These are phyloP conservation scores for Morone chrysops DNA, from an alignment of 2,113 vertebrate genomes.

Conservation along the genomic window DNA sequence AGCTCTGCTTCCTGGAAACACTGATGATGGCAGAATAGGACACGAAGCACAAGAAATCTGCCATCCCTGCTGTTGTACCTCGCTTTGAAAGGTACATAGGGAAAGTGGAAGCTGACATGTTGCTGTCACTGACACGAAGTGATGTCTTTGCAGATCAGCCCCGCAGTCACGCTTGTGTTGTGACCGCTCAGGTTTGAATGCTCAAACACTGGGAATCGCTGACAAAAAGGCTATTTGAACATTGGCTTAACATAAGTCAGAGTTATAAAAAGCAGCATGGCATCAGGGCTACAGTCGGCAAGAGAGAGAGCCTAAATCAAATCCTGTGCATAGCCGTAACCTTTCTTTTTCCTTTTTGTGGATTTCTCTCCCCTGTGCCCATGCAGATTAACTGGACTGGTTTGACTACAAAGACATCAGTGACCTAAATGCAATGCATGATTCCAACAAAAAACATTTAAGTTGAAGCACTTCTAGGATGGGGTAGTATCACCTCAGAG, in stretches of 20 bases:
- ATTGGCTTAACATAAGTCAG: slow-evolving; percentile 74
- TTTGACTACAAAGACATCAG: slow-evolving; percentile 59
- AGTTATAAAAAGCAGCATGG: slow-evolving; percentile 73
- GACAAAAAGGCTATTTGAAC: slow-evolving; percentile 75
- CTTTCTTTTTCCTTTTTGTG: slow-evolving; percentile 36
- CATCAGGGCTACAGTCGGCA: slow-evolving; percentile 46
- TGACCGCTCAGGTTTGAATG: slow-evolving; percentile 57
- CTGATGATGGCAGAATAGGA: slow-evolving; percentile 54
- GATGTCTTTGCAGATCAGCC: slow-evolving; percentile 72
- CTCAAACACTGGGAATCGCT: slow-evolving; percentile 47
- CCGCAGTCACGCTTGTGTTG: slow-evolving; percentile 54
- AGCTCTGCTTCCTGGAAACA: slow-evolving; percentile 42
- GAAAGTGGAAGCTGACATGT: slow-evolving; percentile 53
- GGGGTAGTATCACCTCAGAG: slow-evolving; percentile 1
- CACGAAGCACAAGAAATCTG: slow-evolving; percentile 37
- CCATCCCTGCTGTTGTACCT: slow-evolving; percentile 51
- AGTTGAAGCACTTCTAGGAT: slow-evolving; percentile 15
- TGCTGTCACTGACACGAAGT: slow-evolving; percentile 65
- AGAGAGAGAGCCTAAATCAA: slow-evolving; percentile 61
- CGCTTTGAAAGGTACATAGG: slow-evolving; percentile 56
- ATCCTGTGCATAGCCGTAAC: slow-evolving; percentile 64
- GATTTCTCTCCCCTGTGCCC: slow-evolving; percentile 57
- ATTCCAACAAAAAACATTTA: slow-evolving; percentile 36
- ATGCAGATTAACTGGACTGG: slow-evolving; percentile 68
- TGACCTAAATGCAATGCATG: slow-evolving; percentile 61